Conservation (phyloP, 2,888 invertebrate species). For the Azorinus chamasolen region DNA sequence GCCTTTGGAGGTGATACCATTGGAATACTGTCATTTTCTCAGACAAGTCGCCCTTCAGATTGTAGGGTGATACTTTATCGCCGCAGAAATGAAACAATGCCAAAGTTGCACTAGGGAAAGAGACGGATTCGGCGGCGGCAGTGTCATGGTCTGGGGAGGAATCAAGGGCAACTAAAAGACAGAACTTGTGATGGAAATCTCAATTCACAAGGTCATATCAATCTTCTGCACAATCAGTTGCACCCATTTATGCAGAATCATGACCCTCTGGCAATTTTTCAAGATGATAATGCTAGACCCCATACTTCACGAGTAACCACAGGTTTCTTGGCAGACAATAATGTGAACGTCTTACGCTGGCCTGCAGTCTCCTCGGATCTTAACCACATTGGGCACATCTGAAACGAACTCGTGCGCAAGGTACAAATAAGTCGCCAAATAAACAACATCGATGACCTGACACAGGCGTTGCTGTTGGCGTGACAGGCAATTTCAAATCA, state of each 20-base stretch:
- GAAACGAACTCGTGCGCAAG: neutral
- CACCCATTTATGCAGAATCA: neutral
- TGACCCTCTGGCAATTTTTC: neutral
- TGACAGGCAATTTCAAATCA: no score
- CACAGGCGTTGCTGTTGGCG: no score
- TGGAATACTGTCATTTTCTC: neutral
- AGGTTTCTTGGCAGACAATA: conserved; percentile 3
- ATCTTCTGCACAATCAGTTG: conserved; percentile 7
- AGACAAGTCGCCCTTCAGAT: conserved; percentile 8
- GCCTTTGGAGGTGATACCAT: conserved; percentile 2
- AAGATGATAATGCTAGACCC: conserved; percentile 25
- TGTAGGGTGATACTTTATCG: conserved; percentile 10
- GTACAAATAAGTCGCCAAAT: no score
- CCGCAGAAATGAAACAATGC: no score
- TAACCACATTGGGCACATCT: neutral
- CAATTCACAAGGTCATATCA: conserved; percentile 9
- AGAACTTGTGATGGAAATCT: conserved; percentile 24
- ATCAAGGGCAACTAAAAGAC: conserved; percentile 6
- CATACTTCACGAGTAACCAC: conserved; percentile 2
- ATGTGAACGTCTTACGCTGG: conserved; percentile 17
- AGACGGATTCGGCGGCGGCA: no score
- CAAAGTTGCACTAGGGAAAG: no score
- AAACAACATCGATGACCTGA: no score
- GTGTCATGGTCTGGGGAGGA: no score
- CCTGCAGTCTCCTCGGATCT: conserved; percentile 18